Conservation (phyloP, 2,888 invertebrate species). For the Sarcophaga rosellei region DNA sequence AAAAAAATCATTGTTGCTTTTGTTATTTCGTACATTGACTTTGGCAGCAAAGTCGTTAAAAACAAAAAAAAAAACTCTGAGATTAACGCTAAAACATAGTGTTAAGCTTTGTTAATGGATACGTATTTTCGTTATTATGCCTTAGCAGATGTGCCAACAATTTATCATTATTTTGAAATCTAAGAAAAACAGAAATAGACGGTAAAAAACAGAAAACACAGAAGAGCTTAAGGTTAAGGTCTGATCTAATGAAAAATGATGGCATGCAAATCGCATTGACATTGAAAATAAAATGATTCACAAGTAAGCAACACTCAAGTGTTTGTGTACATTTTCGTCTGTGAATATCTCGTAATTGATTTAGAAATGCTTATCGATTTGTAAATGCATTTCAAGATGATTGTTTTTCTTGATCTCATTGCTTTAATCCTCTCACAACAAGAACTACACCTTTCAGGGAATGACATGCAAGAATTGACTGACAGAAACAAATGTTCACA, state of each 20-base stretch:
- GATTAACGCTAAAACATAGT: neutral
- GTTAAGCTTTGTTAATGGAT: neutral
- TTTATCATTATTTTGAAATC: neutral
- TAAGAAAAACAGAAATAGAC: neutral
- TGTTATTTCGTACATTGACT: neutral
- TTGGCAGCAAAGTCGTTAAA: neutral
- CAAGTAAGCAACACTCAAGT: neutral
- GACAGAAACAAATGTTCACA: too few relatives aligned
- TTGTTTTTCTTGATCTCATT: too few relatives aligned
- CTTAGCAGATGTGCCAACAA: neutral
- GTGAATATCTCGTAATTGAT: too few relatives aligned
- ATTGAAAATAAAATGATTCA: neutral
- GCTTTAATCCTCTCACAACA: too few relatives aligned
- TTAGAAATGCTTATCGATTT: too few relatives aligned
- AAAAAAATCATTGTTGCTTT: neutral
- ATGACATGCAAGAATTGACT: too few relatives aligned
- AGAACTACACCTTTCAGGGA: too few relatives aligned
- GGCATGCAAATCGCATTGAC: neutral
- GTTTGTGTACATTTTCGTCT: too few relatives aligned
- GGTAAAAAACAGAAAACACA: neutral
- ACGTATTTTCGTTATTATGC: neutral
- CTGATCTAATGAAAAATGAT: neutral
- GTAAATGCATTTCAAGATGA: too few relatives aligned
- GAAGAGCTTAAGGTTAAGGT: neutral
- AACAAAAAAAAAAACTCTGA: neutral